phyloP scores from a whole-genome alignment of 2,797 vertebrate species.

The Coreius guichenoti region DNA sequence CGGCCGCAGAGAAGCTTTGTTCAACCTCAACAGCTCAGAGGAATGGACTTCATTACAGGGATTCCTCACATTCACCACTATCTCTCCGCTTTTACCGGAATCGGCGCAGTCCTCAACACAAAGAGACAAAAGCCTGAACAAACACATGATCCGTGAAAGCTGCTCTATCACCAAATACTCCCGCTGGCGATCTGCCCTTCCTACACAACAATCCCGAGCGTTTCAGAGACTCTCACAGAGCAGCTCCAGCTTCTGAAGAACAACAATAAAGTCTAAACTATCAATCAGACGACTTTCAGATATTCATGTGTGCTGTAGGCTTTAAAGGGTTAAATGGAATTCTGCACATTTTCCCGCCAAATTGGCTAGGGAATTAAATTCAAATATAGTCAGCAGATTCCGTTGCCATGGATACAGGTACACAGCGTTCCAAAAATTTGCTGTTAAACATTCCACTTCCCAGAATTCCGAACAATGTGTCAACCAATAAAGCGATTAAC shows the following conservation, averaged over 20 bases:
- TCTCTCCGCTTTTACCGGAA: not conserved
- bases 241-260: too few relatives aligned
- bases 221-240: not conserved
- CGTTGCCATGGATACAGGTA: not conserved
- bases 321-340: not conserved
- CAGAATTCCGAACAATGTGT: not conserved
- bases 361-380: not conserved
- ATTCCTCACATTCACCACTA: not conserved
- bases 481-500: not conserved
- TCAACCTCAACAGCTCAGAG: slow-evolving; percentile 20
- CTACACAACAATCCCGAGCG: not conserved
- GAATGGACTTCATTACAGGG: slow-evolving; percentile 5
- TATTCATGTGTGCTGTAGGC: too few relatives aligned
- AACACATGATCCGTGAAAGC: not conserved
- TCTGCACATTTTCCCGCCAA: not conserved
- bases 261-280: not conserved
- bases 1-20: slow-evolving; percentile 1
- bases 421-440: not conserved
- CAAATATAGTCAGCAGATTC: not conserved
- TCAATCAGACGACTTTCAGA: not conserved
- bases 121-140: not conserved
- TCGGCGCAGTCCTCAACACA: not conserved
- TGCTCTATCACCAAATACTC: too few relatives aligned
- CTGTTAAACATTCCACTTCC: not conserved
- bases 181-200: not conserved